phyloP scores from a whole-genome alignment of 53 echinoderm and acorn worm species.

The Luidia sarsii region DNA sequence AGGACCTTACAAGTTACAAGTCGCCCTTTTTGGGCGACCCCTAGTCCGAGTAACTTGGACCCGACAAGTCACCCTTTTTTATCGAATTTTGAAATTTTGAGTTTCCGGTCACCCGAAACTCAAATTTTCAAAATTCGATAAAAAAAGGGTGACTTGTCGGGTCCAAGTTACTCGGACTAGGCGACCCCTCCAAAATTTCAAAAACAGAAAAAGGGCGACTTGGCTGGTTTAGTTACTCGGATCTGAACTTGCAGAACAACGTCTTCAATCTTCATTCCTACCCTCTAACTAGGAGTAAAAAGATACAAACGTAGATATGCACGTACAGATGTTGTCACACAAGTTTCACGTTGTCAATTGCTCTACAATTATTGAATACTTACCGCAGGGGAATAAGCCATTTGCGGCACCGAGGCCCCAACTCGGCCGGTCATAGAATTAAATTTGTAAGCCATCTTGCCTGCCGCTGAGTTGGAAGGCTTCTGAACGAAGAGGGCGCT shows the following conservation, averaged over 20 bases:
- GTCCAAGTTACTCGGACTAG: too few relatives aligned
- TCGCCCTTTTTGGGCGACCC: too few relatives aligned
- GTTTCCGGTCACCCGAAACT: too few relatives aligned
- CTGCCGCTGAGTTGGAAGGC: too few relatives aligned
- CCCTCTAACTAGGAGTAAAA: background rate
- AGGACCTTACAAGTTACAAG: too few relatives aligned
- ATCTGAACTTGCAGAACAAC: background rate
- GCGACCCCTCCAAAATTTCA: too few relatives aligned
- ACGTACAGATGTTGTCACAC: background rate
- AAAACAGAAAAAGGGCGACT: background rate
- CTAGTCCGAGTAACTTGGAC: too few relatives aligned
- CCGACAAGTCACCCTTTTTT: too few relatives aligned
- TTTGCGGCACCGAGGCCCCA: constrained; percentile 44
- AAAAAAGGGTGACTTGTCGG: too few relatives aligned
- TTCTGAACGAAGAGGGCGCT: too few relatives aligned
- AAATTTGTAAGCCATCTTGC: constrained; percentile 71
- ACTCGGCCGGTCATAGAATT: constrained; percentile 65
- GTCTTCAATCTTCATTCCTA: background rate
- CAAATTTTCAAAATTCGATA: too few relatives aligned
- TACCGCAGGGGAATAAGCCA: constrained; percentile 74
- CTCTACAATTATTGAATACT: constrained; percentile 4
- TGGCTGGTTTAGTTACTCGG: background rate
- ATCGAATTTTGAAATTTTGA: too few relatives aligned
- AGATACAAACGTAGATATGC: background rate
- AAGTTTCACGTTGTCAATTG: background rate